phyloP scores from a whole-genome alignment of 2,113 vertebrate genomes.

The Tetraodon nigroviridis region DNA sequence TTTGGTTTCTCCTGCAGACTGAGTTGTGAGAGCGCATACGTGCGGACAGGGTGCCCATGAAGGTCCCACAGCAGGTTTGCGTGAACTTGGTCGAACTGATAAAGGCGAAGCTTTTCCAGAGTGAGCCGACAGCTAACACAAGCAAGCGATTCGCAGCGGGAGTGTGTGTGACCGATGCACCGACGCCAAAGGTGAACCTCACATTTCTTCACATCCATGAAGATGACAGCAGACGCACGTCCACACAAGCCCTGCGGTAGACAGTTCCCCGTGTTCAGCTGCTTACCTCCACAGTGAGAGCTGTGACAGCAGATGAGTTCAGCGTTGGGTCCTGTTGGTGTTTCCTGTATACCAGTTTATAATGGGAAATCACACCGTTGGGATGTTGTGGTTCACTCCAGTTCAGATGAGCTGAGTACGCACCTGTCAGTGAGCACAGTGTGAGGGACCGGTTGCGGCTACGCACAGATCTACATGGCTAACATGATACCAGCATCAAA shows the following conservation, averaged over 20 bases:
- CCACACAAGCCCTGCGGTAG: background rate
- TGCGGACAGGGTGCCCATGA: background rate
- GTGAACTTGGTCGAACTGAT: background rate
- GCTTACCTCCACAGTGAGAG: constrained; percentile 84
- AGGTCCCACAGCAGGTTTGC: constrained; percentile 13
- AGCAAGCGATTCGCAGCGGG: background rate
- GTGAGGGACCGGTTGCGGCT: background rate
- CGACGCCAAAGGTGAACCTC: constrained; percentile 50
- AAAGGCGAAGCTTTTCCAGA: background rate
- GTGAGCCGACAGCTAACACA: no score
- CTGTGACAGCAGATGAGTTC: constrained; percentile 66
- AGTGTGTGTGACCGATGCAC: constrained; percentile 52
- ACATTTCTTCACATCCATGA: constrained; percentile 47
- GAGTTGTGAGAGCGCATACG: background rate
- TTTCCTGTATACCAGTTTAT: constrained; percentile 80
- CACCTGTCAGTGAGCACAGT: constrained; percentile 47
- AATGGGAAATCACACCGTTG: constrained; percentile 81
- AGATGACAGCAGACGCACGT: constrained; percentile 40
- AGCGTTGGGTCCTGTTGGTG: constrained; percentile 70
- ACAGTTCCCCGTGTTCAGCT: background rate
- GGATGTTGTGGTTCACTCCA: constrained; percentile 80
- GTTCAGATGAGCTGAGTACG: constrained; percentile 80
- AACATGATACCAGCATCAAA: background rate
- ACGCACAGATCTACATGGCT: background rate
- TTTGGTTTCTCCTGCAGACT: background rate